Evolutionary conservation across 2,113 vertebrate genomes (phyloP).

Genomic region (Phaethon lepturus): DNA sequence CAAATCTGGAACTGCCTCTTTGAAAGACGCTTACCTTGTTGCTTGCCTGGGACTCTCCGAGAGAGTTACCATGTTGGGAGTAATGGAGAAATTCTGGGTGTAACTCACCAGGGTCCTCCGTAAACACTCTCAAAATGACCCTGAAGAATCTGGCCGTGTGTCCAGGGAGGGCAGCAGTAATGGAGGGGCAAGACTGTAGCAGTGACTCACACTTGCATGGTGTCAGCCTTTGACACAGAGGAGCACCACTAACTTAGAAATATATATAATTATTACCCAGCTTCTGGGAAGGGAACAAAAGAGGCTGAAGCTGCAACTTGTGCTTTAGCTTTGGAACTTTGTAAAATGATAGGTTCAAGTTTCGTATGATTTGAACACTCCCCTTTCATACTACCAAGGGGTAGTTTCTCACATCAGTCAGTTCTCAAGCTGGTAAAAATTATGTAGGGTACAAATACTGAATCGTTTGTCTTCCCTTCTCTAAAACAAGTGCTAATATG

Average conservation of each 20-base stretch:
- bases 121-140: rapidly evolving
- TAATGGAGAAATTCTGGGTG: neutral
- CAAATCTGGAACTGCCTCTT: neutral
- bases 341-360: neutral
- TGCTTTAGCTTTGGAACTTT: neutral
- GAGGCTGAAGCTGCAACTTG: neutral
- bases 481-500: neutral
- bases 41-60: neutral
- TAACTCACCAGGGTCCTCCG: neutral
- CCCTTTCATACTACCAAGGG: neutral
- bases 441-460: neutral
- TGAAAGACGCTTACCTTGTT: neutral
- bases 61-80: neutral
- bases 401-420: neutral
- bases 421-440: neutral
- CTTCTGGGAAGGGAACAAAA: neutral
- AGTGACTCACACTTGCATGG: neutral
- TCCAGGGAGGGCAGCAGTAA: neutral
- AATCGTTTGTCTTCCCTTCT: neutral
- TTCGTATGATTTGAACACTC: neutral
- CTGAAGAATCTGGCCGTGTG: neutral
- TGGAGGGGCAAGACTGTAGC: neutral
- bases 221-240: neutral
- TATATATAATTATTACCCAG: neutral
- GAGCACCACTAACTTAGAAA: neutral